Base-by-base conservation (phyloP, 2,888 invertebrate species). In the Tuta absoluta region DNA sequence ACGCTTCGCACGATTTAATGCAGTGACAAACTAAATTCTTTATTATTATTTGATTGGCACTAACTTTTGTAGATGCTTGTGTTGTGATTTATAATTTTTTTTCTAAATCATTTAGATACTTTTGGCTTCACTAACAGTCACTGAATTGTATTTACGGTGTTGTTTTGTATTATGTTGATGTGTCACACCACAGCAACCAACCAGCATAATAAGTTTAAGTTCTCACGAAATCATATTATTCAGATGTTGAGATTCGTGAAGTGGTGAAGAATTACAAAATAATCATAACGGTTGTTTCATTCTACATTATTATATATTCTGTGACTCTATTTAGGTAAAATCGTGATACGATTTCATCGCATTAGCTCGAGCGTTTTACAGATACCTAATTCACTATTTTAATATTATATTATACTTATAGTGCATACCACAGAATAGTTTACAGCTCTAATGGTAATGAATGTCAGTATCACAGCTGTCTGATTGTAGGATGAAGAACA, bases 1-100 rank as follows among this genome's bases (percentile, higher is more conserved):
- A 59, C 58, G 58, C 58, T 59, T 59, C 21, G 58, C 58, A 59
- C 58, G 58, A 19, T 38, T 5, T 41, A 12, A 24, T 53, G 24
- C 21, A 11, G 24, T 53, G 53, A 53, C 53, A 24, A 24, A 68
- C 69, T 61, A 53, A 53, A 53, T 21, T 21, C 58, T 58, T 57
- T 49, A 49, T 24, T 53, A 14, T 64, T 60, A 57, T 58, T 65
- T 73, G 75, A 86, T 86, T 85, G 85, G 85, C 85, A 84, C 85
- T 86, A 86, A 87, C 81, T 68, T 14, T 57, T 59, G 1, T 37
- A 38, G 37, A 38, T 38, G 58, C 58, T 59, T 59, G 4, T 53
- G 53, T 59, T 59, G 4, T 53, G 53, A 53, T 53, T 53, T 53
- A 0, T 1, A 3, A 48, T 19, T 17, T 19, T 17, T 19, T 45